A percentile compares a stretch with the other conserved stretches of the same genome.
These are phyloP conservation scores for Tipula helvola DNA, from an alignment of 2,888 invertebrate species.

Conservation along the genomic window DNA sequence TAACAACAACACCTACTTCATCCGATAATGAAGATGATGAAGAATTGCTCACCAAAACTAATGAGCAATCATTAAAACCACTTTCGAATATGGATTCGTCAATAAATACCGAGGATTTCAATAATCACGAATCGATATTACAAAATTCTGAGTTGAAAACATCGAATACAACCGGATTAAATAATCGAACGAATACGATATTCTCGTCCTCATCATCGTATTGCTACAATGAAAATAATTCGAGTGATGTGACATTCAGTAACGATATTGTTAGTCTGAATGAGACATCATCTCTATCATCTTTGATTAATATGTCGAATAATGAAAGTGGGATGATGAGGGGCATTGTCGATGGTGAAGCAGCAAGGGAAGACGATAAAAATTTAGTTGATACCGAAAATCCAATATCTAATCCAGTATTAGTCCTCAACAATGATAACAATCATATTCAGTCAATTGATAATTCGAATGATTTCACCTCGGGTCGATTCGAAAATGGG, in stretches of 20 bases:
- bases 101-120: not conserved
- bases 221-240: conserved; percentile 16
- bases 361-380: not conserved
- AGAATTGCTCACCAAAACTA: not conserved
- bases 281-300: conserved; percentile 11
- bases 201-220: conserved; percentile 29
- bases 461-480: not conserved
- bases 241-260: conserved; percentile 13
- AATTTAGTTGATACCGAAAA: not conserved
- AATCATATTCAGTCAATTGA: not conserved
- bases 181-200: conserved; percentile 5
- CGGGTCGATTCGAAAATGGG: not conserved
- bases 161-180: not conserved
- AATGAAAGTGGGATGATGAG: not conserved
- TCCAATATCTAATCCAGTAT: not conserved
- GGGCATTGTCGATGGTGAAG: not conserved
- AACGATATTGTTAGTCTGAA: conserved; percentile 17
- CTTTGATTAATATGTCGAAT: not conserved
- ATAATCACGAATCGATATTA: not conserved
- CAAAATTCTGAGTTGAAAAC: not conserved
- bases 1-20: conserved; percentile 20
- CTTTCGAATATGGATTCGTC: not conserved
- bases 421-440: not conserved
- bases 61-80: not conserved
- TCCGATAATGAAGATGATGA: not conserved